phyloP scores from a whole-genome alignment of 2,113 vertebrate genomes.

The Cavia aperea region DNA sequence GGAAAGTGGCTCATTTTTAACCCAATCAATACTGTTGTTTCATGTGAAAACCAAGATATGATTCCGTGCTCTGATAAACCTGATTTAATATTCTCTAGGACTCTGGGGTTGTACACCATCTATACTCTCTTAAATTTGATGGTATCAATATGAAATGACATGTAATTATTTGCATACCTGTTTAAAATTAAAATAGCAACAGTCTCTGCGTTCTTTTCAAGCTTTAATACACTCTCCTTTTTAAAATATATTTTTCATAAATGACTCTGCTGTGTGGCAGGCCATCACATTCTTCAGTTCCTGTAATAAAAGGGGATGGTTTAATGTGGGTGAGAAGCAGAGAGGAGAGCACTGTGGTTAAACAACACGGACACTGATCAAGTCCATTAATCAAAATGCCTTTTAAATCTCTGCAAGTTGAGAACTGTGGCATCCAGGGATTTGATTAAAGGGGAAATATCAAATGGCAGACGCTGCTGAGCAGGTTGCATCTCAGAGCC shows the following conservation, averaged over 20 bases:
- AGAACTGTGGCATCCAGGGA: constrained; percentile 51
- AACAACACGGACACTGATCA: constrained; percentile 44
- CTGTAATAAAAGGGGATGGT: constrained; percentile 52
- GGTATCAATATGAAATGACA: constrained; percentile 47
- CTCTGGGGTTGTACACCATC: constrained; percentile 10
- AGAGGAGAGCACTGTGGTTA: constrained; percentile 21
- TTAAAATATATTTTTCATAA: constrained; percentile 62
- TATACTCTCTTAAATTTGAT: constrained; percentile 57
- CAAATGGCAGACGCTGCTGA: constrained; percentile 48
- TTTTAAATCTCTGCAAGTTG: constrained; percentile 54
- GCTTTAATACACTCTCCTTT: constrained; percentile 63
- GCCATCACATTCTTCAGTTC: constrained; percentile 21
- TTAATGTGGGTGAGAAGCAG: constrained; percentile 45
- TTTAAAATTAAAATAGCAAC: constrained; percentile 65
- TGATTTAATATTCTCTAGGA: constrained; percentile 51
- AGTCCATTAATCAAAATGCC: constrained; percentile 65
- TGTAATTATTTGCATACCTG: constrained; percentile 64
- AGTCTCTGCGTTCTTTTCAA: constrained; percentile 53
- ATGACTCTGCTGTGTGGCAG: constrained; percentile 61
- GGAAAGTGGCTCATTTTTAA: constrained; percentile 62
- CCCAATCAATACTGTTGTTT: constrained; percentile 50
- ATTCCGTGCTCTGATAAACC: constrained; percentile 49
- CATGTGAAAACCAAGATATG: constrained; percentile 50
- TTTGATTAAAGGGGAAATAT: constrained; percentile 66
- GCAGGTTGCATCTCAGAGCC: constrained; percentile 20